Percentiles rank a stretch among this genome's conserved stretches.
These are phyloP conservation scores for Brienomyrus longianalis DNA, from an alignment of 2,113 vertebrate species.

Conservation along the genomic window DNA sequence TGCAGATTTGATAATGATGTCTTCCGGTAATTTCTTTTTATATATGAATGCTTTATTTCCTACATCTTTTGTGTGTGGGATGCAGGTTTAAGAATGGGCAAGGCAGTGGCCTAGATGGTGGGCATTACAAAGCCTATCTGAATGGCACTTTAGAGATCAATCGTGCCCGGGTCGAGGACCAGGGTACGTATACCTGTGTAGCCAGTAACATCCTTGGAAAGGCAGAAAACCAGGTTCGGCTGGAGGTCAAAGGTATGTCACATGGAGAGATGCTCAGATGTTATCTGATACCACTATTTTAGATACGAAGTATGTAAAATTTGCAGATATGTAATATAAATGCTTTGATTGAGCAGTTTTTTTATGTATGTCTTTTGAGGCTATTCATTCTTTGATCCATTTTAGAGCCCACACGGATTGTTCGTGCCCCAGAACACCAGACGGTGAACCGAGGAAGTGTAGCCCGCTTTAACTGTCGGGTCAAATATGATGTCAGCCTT, in stretches of 20 bases:
- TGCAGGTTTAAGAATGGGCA: constrained; percentile 96
- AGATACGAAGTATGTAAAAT: background rate
- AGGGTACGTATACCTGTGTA: constrained; percentile 92
- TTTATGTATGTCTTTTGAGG: background rate
- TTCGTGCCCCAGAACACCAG: constrained; percentile 70
- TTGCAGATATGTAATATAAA: background rate
- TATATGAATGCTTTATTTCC: constrained; percentile 4
- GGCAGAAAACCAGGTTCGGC: constrained; percentile 78
- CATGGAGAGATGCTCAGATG: background rate
- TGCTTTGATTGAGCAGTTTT: background rate
- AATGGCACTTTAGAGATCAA: constrained; percentile 87
- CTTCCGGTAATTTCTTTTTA: background rate
- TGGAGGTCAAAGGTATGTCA: constrained; percentile 91
- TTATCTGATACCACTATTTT: background rate
- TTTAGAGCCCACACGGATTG: constrained; percentile 82
- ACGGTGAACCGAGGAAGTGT: constrained; percentile 63
- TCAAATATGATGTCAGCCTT: constrained; percentile 74
- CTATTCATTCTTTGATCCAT: background rate
- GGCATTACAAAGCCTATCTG: constrained; percentile 78
- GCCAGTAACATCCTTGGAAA: constrained; percentile 86
- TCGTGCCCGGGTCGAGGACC: constrained; percentile 74
- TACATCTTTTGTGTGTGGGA: background rate
- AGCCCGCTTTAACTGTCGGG: constrained; percentile 72
- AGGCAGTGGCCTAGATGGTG: constrained; percentile 85
- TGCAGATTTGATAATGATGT: background rate